Evolutionary conservation across 2,113 vertebrate genomes (phyloP).

Genomic region (Onychostoma macrolepis): DNA sequence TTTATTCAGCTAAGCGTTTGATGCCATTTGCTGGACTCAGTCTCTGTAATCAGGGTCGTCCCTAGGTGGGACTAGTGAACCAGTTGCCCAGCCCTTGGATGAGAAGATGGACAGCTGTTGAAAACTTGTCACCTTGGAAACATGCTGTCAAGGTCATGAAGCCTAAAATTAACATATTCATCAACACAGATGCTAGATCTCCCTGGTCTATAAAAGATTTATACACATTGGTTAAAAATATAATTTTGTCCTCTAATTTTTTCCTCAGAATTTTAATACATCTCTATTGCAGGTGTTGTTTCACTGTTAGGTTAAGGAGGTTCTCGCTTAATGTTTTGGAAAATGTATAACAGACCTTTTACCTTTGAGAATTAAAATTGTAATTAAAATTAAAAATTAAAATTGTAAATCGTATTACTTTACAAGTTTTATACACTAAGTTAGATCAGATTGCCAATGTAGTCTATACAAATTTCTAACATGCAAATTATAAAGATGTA

Average conservation of each 20-base stretch:
- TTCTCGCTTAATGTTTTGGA: not conserved
- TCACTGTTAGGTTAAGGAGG: not conserved
- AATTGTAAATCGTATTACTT: too few relatives aligned
- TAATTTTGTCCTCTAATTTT: not conserved
- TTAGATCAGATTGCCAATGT: too few relatives aligned
- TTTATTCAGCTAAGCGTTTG: too few relatives aligned
- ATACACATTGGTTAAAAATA: not conserved
- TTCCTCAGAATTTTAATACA: not conserved
- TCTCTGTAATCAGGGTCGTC: too few relatives aligned
- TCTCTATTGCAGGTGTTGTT: not conserved
- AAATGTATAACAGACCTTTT: not conserved
- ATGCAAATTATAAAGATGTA: too few relatives aligned
- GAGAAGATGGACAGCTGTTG: slow-evolving; percentile 27
- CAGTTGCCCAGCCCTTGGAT: not conserved
- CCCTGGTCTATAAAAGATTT: not conserved
- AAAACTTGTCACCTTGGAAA: slow-evolving; percentile 12
- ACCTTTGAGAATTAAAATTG: too few relatives aligned
- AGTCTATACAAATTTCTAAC: too few relatives aligned
- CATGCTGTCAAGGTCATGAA: not conserved
- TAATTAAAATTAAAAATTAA: too few relatives aligned
- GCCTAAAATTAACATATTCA: not conserved
- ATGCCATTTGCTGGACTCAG: too few relatives aligned
- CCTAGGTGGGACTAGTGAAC: too few relatives aligned
- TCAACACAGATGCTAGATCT: not conserved
- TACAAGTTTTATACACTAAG: too few relatives aligned